Evolutionary conservation across 1,140 invertebrate species (phyloP).

Genomic region (Lepidurus packardi): DNA sequence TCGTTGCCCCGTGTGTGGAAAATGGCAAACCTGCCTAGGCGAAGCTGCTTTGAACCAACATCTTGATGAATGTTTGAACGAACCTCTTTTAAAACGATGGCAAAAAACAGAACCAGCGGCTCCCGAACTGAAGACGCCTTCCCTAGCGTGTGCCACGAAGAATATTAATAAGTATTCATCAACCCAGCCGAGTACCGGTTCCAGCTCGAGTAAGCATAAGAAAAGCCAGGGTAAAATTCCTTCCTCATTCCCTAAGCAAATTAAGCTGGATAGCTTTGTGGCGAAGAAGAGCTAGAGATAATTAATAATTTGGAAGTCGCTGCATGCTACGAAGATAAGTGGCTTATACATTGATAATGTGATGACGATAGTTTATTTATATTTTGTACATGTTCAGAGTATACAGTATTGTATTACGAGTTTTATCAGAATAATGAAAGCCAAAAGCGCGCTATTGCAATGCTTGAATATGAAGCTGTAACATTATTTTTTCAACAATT

Average conservation of each 20-base stretch:
- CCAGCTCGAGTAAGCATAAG: background rate
- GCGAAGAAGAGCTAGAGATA: background rate
- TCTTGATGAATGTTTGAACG: conserved; percentile 38
- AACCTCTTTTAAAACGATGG: conserved; percentile 17
- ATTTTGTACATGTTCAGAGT: too few relatives aligned
- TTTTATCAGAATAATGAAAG: too few relatives aligned
- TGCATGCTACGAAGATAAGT: too few relatives aligned
- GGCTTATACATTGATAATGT: too few relatives aligned
- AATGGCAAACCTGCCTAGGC: conserved; percentile 26
- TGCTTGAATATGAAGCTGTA: too few relatives aligned
- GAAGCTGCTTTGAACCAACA: conserved; percentile 35
- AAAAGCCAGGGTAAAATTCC: background rate
- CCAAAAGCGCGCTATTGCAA: too few relatives aligned
- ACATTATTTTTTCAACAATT: too few relatives aligned
- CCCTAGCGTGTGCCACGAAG: background rate
- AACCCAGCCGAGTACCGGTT: background rate
- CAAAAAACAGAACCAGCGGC: background rate
- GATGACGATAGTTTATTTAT: too few relatives aligned
- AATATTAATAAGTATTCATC: background rate
- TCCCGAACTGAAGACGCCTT: background rate
- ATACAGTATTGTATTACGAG: too few relatives aligned
- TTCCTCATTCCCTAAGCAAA: background rate
- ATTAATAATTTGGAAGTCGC: too few relatives aligned
- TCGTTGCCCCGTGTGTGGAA: conserved; percentile 33
- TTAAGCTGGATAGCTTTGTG: background rate